phyloP scores from a whole-genome alignment of 2,888 invertebrate genomes.

The Acanthosepion lycidas region DNA sequence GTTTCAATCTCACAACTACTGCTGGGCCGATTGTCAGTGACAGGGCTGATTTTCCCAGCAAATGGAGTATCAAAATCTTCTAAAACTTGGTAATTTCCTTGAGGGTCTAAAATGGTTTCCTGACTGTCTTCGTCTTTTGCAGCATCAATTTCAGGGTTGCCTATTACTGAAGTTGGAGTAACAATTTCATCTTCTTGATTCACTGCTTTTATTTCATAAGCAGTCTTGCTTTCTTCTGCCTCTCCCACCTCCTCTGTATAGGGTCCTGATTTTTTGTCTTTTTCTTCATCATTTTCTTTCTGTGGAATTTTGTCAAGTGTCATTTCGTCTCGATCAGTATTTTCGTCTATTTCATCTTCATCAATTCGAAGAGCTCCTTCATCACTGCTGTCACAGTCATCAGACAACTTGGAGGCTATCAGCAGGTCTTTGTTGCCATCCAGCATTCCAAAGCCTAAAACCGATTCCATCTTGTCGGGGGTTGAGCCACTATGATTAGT shows the following conservation, averaged over 20 bases:
- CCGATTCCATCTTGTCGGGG: constrained; percentile 40
- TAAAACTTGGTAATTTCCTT: constrained; percentile 42
- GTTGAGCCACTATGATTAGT: constrained; percentile 14
- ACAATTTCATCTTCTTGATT: neutral
- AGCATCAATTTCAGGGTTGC: neutral
- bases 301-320: neutral
- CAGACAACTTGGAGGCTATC: neutral
- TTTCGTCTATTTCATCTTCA: constrained; percentile 35
- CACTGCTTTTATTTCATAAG: constrained; percentile 39
- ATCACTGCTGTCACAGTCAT: constrained; percentile 44
- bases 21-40: neutral
- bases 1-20: neutral
- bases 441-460: constrained; percentile 36
- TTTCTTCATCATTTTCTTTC: constrained; percentile 41
- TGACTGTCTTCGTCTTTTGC: constrained; percentile 47
- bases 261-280: constrained; percentile 48
- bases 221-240: constrained; percentile 44
- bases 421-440: constrained; percentile 15
- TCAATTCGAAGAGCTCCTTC: constrained; percentile 38
- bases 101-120: constrained; percentile 44
- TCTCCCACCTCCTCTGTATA: constrained; percentile 52
- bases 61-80: constrained; percentile 22
- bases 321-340: constrained; percentile 25
- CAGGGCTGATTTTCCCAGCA: constrained; percentile 24
- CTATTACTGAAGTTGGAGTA: neutral